Evolutionary conservation across 2,113 vertebrate species (phyloP).

Genomic region (Cettia cetti): DNA sequence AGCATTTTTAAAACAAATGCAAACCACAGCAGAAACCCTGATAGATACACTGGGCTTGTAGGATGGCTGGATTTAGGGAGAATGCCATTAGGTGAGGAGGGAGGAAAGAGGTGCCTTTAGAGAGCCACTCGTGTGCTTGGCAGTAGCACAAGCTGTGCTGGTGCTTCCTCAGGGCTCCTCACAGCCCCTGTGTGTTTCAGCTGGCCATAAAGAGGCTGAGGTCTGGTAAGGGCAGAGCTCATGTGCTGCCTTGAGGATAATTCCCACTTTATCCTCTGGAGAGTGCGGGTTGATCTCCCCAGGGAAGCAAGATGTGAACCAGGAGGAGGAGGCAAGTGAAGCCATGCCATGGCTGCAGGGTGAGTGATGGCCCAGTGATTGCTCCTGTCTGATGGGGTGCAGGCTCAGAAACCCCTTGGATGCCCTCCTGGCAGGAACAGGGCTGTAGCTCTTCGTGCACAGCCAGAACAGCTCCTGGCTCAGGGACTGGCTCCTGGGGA

Average conservation of each 20-base stretch:
- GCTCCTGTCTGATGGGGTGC: background rate
- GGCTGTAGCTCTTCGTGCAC: background rate
- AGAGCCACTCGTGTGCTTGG: background rate
- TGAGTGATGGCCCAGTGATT: background rate
- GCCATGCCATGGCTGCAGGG: fast-evolving
- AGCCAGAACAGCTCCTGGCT: background rate
- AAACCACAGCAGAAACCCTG: conserved; percentile 13
- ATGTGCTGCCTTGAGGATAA: fast-evolving
- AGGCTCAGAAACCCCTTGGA: background rate
- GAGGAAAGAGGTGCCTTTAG: background rate
- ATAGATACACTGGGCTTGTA: background rate
- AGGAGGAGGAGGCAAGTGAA: background rate
- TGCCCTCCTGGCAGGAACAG: background rate
- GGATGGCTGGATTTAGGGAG: background rate
- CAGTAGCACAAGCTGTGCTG: background rate
- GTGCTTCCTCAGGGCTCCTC: background rate
- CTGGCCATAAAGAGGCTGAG: fast-evolving
- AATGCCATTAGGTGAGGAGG: background rate
- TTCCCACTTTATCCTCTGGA: background rate
- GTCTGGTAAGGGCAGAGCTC: fast-evolving
- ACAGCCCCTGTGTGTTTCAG: background rate
- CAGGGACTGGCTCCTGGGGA: background rate
- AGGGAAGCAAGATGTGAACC: background rate
- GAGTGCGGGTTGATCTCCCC: background rate
- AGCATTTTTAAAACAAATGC: conserved; percentile 31